A percentile compares a stretch with the other conserved stretches of the same genome.
phyloP scores from a whole-genome alignment of 2,797 vertebrate species.

The Hephaestus fuliginosus region DNA sequence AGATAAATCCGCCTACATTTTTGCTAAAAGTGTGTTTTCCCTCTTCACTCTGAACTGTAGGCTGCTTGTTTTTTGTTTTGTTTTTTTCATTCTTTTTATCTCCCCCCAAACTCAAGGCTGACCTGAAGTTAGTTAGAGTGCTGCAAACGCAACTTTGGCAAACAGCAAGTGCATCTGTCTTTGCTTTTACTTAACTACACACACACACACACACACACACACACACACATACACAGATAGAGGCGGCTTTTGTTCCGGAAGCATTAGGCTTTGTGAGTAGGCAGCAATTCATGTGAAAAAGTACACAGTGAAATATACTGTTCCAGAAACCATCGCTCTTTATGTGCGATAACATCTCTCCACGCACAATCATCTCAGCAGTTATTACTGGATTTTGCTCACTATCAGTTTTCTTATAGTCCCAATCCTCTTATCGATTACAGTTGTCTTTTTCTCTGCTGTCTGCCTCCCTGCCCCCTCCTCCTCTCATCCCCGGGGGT shows the following conservation, averaged over 20 bases:
- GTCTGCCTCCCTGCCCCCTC: slow-evolving; percentile 28
- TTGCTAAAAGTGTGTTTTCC: slow-evolving; percentile 40
- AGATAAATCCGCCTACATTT: slow-evolving; percentile 30
- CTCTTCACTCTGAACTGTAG: slow-evolving; percentile 27
- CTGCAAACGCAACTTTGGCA: slow-evolving; percentile 62
- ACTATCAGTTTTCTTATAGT: slow-evolving; percentile 39
- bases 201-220: slow-evolving; percentile 44
- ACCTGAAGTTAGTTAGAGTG: slow-evolving; percentile 62
- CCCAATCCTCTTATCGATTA: slow-evolving; percentile 61
- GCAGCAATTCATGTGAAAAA: slow-evolving; percentile 70
- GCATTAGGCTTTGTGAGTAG: slow-evolving; percentile 72
- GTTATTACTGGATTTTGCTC: slow-evolving; percentile 34
- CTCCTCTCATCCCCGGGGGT: slow-evolving; percentile 34
- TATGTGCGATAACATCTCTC: slow-evolving; percentile 17
- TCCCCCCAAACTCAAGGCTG: slow-evolving; percentile 45
- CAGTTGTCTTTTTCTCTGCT: slow-evolving; percentile 39
- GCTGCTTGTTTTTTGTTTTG: slow-evolving; percentile 1
- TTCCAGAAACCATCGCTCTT: slow-evolving; percentile 35
- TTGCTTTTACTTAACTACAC: slow-evolving; percentile 64
- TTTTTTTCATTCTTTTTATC: neutral
- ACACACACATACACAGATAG: slow-evolving; percentile 41
- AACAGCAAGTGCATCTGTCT: slow-evolving; percentile 74
- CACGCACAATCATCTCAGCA: slow-evolving; percentile 18
- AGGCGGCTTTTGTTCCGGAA: slow-evolving; percentile 75
- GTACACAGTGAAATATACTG: slow-evolving; percentile 65